A percentile compares a stretch with the other conserved stretches of the same genome.
These are phyloP conservation scores for Oceanites oceanicus DNA, from an alignment of 2,113 vertebrate species.

Conservation along the genomic window DNA sequence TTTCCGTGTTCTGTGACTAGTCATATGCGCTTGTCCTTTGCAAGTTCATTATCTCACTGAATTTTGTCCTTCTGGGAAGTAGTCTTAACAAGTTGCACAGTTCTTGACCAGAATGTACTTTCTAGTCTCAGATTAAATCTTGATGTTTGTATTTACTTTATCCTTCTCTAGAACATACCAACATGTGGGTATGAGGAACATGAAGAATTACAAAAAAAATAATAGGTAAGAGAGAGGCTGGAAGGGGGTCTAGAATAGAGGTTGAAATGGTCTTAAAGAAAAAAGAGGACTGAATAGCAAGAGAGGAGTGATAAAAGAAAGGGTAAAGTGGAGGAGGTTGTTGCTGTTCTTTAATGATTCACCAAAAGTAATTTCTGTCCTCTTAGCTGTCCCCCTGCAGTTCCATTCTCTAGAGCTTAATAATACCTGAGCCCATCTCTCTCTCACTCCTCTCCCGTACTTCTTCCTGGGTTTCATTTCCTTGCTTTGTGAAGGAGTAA, in stretches of 20 bases:
- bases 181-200: not conserved
- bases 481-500: not conserved
- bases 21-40: not conserved
- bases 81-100: not conserved
- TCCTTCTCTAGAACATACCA: not conserved
- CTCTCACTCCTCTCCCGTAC: not conserved
- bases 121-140: not conserved
- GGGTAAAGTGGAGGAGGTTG: not conserved
- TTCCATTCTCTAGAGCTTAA: not conserved
- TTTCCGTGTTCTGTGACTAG: not conserved
- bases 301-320: not conserved
- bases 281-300: not conserved
- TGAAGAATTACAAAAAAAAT: not conserved
- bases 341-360: not conserved
- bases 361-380: not conserved
- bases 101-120: not conserved
- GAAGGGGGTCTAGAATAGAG: not conserved
- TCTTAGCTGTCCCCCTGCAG: not conserved
- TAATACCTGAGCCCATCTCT: not conserved
- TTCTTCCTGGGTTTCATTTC: not conserved
- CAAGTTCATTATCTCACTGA: not conserved
- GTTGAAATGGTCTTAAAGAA: not conserved
- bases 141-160: not conserved
- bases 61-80: not conserved
- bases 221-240: not conserved